A percentile compares a stretch with the other conserved stretches of the same genome.
These are phyloP conservation scores for Aplochiton taeniatus DNA, from an alignment of 2,797 vertebrate species.

Conservation along the genomic window DNA sequence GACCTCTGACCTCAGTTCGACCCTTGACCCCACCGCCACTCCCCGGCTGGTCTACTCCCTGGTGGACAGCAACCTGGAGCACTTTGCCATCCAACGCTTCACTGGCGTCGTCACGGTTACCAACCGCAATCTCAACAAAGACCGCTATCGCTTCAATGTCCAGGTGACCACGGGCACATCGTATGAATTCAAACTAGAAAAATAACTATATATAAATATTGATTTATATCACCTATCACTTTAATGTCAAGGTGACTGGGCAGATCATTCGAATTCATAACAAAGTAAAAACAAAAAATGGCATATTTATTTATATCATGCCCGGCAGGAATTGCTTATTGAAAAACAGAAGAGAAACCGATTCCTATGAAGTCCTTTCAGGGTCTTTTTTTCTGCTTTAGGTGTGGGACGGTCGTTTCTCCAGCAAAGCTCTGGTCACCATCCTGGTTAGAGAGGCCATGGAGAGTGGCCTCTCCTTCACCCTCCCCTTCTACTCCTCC, in stretches of 20 bases:
- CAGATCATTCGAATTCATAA: no score
- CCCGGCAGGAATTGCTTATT: no score
- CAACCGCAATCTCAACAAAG: constrained; percentile 86
- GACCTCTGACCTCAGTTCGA: constrained; percentile 29
- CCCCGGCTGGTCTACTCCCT: constrained; percentile 86
- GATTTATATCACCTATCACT: no score
- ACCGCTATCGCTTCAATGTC: constrained; percentile 88
- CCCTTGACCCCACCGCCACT: constrained; percentile 73
- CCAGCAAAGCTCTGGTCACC: constrained; percentile 81
- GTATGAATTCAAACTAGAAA: no score
- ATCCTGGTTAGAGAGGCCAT: constrained; percentile 89
- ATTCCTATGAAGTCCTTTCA: no score
- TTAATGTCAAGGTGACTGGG: no score
- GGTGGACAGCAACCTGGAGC: constrained; percentile 83
- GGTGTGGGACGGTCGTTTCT: constrained; percentile 85
- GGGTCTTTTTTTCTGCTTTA: constrained; percentile 18
- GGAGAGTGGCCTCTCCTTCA: constrained; percentile 86
- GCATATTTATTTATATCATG: no score
- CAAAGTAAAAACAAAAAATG: no score
- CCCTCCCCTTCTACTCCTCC: constrained; percentile 80
- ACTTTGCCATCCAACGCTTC: constrained; percentile 80
- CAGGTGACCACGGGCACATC: no score
- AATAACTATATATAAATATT: no score
- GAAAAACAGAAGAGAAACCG: no score
- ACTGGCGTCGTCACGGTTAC: constrained; percentile 84